Evolutionary conservation across 2,797 vertebrate genomes (phyloP).

Genomic region (Dipus sagitta): DNA sequence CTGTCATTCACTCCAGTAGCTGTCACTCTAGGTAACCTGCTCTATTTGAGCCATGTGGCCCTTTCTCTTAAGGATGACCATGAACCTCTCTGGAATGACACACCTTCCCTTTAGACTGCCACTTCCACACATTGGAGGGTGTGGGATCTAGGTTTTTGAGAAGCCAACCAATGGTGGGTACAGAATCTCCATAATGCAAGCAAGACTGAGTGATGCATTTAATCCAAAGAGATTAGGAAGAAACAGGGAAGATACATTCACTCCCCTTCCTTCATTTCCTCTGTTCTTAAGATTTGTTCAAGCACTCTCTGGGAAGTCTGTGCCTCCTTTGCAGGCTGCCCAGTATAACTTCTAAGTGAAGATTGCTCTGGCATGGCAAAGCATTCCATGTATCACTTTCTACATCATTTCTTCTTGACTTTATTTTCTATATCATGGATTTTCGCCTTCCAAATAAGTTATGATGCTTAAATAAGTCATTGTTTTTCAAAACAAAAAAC

Average conservation of each 20-base stretch:
- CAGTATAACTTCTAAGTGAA: neutral
- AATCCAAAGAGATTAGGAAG: neutral
- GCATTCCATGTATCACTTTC: neutral
- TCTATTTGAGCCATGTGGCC: neutral
- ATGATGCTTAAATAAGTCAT: neutral
- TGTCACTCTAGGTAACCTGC: neutral
- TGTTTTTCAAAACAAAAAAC: neutral
- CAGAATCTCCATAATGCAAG: neutral
- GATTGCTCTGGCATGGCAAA: neutral
- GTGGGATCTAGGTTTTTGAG: neutral
- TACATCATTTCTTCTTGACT: neutral
- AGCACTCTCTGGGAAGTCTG: neutral
- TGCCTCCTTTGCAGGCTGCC: neutral
- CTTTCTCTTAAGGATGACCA: neutral
- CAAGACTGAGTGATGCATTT: neutral
- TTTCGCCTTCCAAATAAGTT: neutral
- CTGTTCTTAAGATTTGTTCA: neutral
- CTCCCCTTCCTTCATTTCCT: neutral
- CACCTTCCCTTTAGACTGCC: neutral
- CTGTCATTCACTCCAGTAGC: neutral
- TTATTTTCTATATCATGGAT: neutral
- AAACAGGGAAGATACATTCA: neutral
- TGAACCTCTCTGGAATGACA: neutral
- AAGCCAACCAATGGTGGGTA: rapidly evolving
- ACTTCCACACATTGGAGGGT: neutral